Percentiles rank a stretch among this genome's conserved stretches.
These are phyloP conservation scores for Zaprionus kolodkinae DNA, from an alignment of 1,140 invertebrate species.

Conservation along the genomic window DNA sequence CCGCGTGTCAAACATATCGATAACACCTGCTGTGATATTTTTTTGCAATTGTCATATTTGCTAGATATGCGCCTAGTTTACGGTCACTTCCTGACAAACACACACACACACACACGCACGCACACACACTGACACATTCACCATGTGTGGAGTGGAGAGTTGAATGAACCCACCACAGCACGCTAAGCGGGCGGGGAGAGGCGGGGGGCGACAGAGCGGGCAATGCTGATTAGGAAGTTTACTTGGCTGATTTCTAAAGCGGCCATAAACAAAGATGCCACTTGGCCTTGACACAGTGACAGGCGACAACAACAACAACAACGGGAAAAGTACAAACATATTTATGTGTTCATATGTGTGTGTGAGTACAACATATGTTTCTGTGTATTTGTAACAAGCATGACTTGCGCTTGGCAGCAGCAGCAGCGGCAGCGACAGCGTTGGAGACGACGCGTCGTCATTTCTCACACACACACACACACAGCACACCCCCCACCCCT, in stretches of 20 bases:
- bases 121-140: neutral
- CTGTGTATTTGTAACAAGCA: slow-evolving; percentile 41
- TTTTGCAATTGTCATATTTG: neutral
- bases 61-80: slow-evolving; percentile 21
- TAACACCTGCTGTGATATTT: slow-evolving; percentile 1
- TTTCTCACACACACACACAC: slow-evolving; percentile 32
- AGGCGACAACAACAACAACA: slow-evolving; percentile 55
- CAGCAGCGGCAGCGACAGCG: slow-evolving; percentile 16
- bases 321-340: slow-evolving; percentile 28
- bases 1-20: slow-evolving; percentile 19
- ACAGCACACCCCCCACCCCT: slow-evolving; percentile 11
- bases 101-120: slow-evolving; percentile 10
- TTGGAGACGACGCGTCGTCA: slow-evolving; percentile 41
- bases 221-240: slow-evolving; percentile 52
- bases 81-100: neutral
- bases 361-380: slow-evolving; percentile 11
- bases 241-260: slow-evolving; percentile 53
- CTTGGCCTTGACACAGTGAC: slow-evolving; percentile 80
- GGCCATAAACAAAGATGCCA: slow-evolving; percentile 66
- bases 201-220: neutral
- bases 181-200: neutral
- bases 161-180: slow-evolving; percentile 41
- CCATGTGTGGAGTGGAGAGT: slow-evolving; percentile 27
- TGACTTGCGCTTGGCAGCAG: slow-evolving; percentile 70
- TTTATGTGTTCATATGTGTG: slow-evolving; percentile 3